Base-by-base conservation (phyloP, 2,888 invertebrate genomes). In the Aphidius colemani region DNA sequence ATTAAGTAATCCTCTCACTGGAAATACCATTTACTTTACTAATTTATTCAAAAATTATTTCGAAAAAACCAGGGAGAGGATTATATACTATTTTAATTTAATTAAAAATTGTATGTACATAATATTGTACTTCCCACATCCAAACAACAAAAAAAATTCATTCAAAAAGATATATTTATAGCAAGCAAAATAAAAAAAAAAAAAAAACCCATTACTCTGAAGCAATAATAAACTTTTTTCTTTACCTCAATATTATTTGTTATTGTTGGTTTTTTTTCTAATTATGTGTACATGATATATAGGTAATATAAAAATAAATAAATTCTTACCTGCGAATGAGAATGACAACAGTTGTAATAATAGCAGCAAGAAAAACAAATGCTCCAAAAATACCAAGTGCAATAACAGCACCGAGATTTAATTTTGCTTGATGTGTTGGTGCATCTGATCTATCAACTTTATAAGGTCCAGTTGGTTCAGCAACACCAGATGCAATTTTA, bases 341-440 rank as follows among this genome's bases (percentile, higher is more conserved):
- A 66, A 95, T 92, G 66, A 96, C 91, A 69, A 95, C 90, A 6
- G 95, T 94, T 2, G 95, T 94, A 71, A 95, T 90, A 68, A 95
- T 90, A 40, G 94, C 95, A 8, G 95, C 92, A 57, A 96, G 85
- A 80, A 96, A 93, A 7, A 95, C 93, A 73, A 96, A 91, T 7
- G 91, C 94, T n/a, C 94, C 95, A 79, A 95, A 95, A 7, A 94
- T 93, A 3, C 93, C 94, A 11, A 96, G 84, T 0, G 95, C 94
- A 64, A 95, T 94, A 70, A 95, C 92, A 7, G 94, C 94, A 61
- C 94, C 94, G 64, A 94, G 84, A 82, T 94, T 94, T 30, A 95
- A 84, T 70, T 90, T 89, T 2, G 93, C 92, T 55, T 81, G 81
- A 63, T 81, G 80, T 1, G 72, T 66, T 3, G 80, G 74, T 4